Evolutionary conservation across 2,888 invertebrate genomes (phyloP).

Genomic region (Malacosoma neustria): DNA sequence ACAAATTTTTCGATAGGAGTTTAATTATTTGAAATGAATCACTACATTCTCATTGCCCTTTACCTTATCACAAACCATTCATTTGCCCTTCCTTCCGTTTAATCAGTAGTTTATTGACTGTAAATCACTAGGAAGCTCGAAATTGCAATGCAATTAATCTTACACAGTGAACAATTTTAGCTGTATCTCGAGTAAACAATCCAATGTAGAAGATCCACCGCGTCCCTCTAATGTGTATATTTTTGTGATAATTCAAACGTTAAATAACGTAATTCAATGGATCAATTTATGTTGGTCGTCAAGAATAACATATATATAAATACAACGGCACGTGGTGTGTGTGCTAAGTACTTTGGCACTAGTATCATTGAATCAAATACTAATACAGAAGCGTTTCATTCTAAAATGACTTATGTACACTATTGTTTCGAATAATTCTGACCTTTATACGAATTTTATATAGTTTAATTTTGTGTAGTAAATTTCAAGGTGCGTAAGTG

Average conservation of each 20-base stretch:
- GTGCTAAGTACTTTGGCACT: constrained; percentile 43
- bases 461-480: neutral
- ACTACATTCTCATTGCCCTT: too few relatives aligned
- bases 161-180: constrained; percentile 18
- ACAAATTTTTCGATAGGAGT: too few relatives aligned
- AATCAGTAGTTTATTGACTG: neutral
- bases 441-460: neutral
- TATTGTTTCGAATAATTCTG: neutral
- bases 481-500: constrained; percentile 12
- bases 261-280: constrained; percentile 14
- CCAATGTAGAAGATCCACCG: constrained; percentile 18
- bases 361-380: constrained; percentile 30
- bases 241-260: constrained; percentile 2
- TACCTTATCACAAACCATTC: neutral
- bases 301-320: constrained; percentile 17
- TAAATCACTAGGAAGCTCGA: constrained; percentile 16
- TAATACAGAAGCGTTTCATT: constrained; percentile 3
- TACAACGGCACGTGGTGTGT: constrained; percentile 44
- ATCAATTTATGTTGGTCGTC: constrained; percentile 26
- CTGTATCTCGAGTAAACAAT: constrained; percentile 18
- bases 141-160: constrained; percentile 25
- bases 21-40: too few relatives aligned
- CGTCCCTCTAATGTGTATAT: constrained; percentile 1
- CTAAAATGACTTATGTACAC: neutral
- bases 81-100: neutral